Percentiles rank a stretch among this genome's conserved stretches.
These are phyloP conservation scores for Equus quagga DNA, from an alignment of 2,113 vertebrate genomes.

Conservation along the genomic window DNA sequence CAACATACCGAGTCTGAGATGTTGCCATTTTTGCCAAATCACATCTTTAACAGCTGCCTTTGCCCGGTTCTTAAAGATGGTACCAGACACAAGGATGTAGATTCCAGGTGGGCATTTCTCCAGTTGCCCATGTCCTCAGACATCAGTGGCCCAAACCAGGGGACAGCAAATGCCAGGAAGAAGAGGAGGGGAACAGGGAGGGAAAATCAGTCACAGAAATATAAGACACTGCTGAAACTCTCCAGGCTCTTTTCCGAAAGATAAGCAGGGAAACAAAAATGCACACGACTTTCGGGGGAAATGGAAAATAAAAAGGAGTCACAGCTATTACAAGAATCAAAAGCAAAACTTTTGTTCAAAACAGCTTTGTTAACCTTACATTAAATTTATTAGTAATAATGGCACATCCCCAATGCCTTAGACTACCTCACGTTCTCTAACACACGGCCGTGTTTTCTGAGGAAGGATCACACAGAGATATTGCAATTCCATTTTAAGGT, in stretches of 20 bases:
- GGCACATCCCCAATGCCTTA: not conserved
- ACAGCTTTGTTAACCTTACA: not conserved
- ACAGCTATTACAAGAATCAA: not conserved
- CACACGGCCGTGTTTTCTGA: not conserved
- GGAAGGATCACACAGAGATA: not conserved
- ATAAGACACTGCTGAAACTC: not conserved
- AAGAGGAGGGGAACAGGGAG: not conserved
- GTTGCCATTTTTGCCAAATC: not conserved
- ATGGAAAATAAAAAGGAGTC: not conserved
- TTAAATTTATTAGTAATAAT: not conserved
- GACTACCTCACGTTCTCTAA: not conserved
- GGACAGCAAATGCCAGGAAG: not conserved
- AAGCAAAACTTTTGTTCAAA: conserved; percentile 10
- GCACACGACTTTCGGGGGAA: not conserved
- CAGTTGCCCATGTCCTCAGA: not conserved
- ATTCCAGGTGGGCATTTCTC: not conserved
- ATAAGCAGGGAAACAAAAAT: not conserved
- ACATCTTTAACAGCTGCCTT: not conserved
- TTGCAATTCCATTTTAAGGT: not conserved
- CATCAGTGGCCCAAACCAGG: not conserved
- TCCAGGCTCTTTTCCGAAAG: not conserved
- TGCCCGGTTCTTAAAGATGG: not conserved
- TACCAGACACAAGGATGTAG: not conserved
- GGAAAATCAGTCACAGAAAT: not conserved
- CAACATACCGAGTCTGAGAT: too few relatives aligned